Evolutionary conservation across 2,888 invertebrate genomes (phyloP).

Genomic region (Aleiodes testaceus): DNA sequence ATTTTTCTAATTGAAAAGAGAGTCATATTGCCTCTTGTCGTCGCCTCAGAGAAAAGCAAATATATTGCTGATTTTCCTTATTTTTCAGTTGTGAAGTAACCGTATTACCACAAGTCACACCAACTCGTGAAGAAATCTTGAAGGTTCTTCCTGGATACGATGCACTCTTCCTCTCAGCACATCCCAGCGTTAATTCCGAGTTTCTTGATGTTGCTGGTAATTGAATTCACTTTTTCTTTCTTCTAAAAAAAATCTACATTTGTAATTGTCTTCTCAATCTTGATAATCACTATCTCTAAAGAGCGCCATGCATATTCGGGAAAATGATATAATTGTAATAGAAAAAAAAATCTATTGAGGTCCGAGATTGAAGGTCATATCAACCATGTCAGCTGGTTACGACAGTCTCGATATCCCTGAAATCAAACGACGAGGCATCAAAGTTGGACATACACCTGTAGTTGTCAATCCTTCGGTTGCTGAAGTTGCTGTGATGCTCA

Average conservation of each 20-base stretch:
- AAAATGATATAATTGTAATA: neutral
- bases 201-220: slow-evolving; percentile 80
- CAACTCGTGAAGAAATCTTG: slow-evolving; percentile 58
- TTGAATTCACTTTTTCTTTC: slow-evolving; percentile 14
- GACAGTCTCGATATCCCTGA: slow-evolving; percentile 87
- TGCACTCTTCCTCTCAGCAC: slow-evolving; percentile 59
- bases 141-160: slow-evolving; percentile 62
- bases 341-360: slow-evolving; percentile 73
- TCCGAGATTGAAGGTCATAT: slow-evolving; percentile 82
- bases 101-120: slow-evolving; percentile 54
- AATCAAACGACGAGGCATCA: slow-evolving; percentile 81
- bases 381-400: slow-evolving; percentile 90
- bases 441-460: slow-evolving; percentile 86
- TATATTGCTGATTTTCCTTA: neutral
- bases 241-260: too few species aligned
- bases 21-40: neutral
- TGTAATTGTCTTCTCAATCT: too few species aligned
- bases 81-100: slow-evolving; percentile 63
- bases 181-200: slow-evolving; percentile 73
- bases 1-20: neutral
- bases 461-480: slow-evolving; percentile 87
- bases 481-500: slow-evolving; percentile 85
- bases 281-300: neutral
- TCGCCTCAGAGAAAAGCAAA: too few species aligned
- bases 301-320: slow-evolving; percentile 1